Percentiles rank a stretch among this genome's conserved stretches.
phyloP scores from a whole-genome alignment of 1,140 invertebrate species.

The Listronotus bonariensis region DNA sequence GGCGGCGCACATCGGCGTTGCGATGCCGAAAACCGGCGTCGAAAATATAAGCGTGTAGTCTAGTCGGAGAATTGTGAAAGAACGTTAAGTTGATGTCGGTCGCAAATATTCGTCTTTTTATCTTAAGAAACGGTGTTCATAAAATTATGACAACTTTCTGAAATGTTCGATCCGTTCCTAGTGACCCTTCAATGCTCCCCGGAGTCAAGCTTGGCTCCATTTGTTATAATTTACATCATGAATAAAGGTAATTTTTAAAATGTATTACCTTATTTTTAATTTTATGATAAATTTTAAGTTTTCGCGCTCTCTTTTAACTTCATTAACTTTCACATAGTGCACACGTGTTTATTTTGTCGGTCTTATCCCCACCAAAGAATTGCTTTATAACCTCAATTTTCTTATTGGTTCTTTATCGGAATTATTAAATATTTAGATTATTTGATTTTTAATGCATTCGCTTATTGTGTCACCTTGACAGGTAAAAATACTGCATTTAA shows the following conservation, averaged over 20 bases:
- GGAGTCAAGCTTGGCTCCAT: not conserved
- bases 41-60: constrained; percentile 28
- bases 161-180: constrained; percentile 22
- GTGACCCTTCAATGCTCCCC: constrained; percentile 14
- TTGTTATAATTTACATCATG: constrained; percentile 18
- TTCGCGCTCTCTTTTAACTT: not conserved
- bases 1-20: constrained; percentile 31
- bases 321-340: not conserved
- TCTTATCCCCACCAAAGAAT: not conserved
- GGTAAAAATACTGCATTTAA: not conserved
- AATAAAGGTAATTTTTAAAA: constrained; percentile 16
- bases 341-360: constrained; percentile 1
- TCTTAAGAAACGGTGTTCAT: constrained; percentile 11
- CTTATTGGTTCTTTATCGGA: not conserved
- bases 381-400: constrained; percentile 22
- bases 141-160: constrained; percentile 21
- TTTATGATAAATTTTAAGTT: not conserved
- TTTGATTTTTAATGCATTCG: constrained; percentile 13
- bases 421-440: constrained; percentile 21
- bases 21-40: constrained; percentile 33
- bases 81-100: constrained; percentile 20
- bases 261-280: not conserved
- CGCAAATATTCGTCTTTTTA: constrained; percentile 14
- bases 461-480: not conserved
- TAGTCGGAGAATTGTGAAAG: constrained; percentile 30